These are phyloP conservation scores for Aplysina aerophoba DNA, from an alignment of 37 sponge, comb jelly and placozoan species.

Conservation along the genomic window DNA sequence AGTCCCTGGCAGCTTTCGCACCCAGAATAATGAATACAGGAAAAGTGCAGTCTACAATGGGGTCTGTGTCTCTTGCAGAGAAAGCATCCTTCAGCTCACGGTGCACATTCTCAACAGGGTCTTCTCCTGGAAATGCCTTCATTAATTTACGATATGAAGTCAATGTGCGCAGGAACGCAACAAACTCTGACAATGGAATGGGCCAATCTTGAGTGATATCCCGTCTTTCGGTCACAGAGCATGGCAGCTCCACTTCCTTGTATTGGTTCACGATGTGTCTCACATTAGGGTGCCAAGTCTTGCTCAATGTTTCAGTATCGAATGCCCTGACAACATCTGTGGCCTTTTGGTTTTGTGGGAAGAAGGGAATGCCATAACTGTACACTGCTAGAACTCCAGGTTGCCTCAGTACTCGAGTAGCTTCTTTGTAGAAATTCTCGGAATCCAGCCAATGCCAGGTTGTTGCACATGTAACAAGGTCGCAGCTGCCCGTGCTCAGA, in stretches of 20 bases:
- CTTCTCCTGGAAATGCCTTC: constrained; percentile 42
- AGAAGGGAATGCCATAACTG: constrained; percentile 63
- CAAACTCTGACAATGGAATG: constrained; percentile 29
- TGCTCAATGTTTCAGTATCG: constrained; percentile 47
- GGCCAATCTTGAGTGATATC: constrained; percentile 16
- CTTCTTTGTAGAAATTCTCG: constrained; percentile 45
- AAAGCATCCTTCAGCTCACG: constrained; percentile 12
- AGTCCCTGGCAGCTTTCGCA: no score
- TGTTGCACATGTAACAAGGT: constrained; percentile 76
- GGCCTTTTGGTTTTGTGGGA: constrained; percentile 24
- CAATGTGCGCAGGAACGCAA: constrained; percentile 70
- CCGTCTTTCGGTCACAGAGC: constrained; percentile 31
- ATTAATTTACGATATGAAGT: constrained; percentile 58
- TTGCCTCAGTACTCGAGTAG: constrained; percentile 51
- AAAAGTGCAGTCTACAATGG: constrained; percentile 22
- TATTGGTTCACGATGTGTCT: constrained; percentile 55
- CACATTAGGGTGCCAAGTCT: constrained; percentile 65
- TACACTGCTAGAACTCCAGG: constrained; percentile 74
- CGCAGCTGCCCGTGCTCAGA: constrained; percentile 29
- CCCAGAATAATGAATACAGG: constrained; percentile 54
- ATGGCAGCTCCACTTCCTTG: constrained; percentile 44
- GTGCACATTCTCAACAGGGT: constrained; percentile 39
- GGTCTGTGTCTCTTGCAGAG: not conserved
- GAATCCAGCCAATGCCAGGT: constrained; percentile 79
- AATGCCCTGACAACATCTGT: constrained; percentile 37